Conservation (phyloP, 2,797 vertebrate genomes). For the Lutjanus campechanus region DNA sequence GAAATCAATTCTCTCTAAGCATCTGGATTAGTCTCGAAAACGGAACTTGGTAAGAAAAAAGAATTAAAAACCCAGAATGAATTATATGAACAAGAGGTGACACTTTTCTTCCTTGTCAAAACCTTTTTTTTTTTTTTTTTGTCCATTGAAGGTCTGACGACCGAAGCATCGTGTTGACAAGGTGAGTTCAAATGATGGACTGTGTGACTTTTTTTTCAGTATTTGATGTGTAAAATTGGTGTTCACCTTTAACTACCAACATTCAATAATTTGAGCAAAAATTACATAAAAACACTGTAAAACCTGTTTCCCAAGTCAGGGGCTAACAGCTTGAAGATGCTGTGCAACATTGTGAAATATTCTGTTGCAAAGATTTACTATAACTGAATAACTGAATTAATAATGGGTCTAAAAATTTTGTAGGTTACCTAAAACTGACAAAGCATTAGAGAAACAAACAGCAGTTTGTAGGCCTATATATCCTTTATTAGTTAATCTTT, state of each 20-base stretch:
- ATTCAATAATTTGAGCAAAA: neutral
- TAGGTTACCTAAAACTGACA: neutral
- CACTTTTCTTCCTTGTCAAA: neutral
- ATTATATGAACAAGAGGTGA: constrained; percentile 1
- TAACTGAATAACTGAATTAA: neutral
- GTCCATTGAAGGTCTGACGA: neutral
- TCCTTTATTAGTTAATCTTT: neutral
- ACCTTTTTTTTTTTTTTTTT: neutral
- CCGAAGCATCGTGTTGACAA: neutral
- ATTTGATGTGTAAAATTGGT: neutral
- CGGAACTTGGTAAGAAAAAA: constrained; percentile 15
- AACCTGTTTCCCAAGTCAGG: neutral
- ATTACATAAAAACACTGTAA: neutral
- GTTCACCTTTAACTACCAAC: neutral
- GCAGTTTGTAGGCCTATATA: too few relatives aligned
- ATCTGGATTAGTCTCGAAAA: constrained; percentile 33
- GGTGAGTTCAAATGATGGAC: neutral
- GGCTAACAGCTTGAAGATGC: neutral
- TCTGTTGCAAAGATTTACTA: neutral
- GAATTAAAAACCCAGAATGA: neutral
- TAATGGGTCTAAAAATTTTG: neutral
- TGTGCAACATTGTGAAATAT: neutral
- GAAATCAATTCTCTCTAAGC: constrained; percentile 48
- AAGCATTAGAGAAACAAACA: neutral
- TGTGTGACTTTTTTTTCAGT: neutral